These are phyloP conservation scores for Acanthosoma haemorrhoidale DNA, from an alignment of 2,888 invertebrate genomes.

Conservation along the genomic window DNA sequence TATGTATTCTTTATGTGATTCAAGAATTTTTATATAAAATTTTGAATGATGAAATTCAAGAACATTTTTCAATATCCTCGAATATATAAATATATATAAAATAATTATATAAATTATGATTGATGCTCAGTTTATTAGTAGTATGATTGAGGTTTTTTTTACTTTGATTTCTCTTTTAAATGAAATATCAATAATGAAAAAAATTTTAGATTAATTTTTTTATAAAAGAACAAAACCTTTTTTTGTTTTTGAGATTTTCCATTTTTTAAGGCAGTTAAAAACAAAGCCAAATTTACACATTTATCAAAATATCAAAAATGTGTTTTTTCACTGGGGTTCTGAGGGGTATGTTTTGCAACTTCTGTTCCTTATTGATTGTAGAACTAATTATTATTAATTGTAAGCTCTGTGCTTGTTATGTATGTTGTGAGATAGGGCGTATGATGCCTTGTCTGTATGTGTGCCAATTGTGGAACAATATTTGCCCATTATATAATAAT, in stretches of 20 bases:
- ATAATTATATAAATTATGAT: constrained; percentile 33
- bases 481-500: constrained; percentile 33
- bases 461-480: constrained; percentile 37
- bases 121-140: constrained; percentile 41
- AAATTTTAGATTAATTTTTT: too few species aligned
- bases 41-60: constrained; percentile 32
- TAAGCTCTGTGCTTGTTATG: constrained; percentile 38
- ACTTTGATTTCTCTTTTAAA: constrained; percentile 22
- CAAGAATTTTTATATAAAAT: constrained; percentile 39
- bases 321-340: constrained; percentile 34
- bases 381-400: constrained; percentile 24
- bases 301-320: constrained; percentile 30
- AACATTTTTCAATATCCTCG: constrained; percentile 34
- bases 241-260: constrained; percentile 15
- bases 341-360: constrained; percentile 33
- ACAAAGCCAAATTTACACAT: constrained; percentile 28
- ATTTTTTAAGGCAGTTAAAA: constrained; percentile 19
- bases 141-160: constrained; percentile 34
- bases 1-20: constrained; percentile 40
- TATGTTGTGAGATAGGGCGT: constrained; percentile 28
- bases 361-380: constrained; percentile 30
- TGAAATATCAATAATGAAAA: constrained; percentile 11
- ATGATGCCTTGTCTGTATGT: constrained; percentile 31
- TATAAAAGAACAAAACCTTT: background rate
- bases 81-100: constrained; percentile 27